Percentiles rank a stretch among this genome's conserved stretches.
phyloP scores from a whole-genome alignment of 2,797 vertebrate genomes.

The Cirrhinus mrigala region DNA sequence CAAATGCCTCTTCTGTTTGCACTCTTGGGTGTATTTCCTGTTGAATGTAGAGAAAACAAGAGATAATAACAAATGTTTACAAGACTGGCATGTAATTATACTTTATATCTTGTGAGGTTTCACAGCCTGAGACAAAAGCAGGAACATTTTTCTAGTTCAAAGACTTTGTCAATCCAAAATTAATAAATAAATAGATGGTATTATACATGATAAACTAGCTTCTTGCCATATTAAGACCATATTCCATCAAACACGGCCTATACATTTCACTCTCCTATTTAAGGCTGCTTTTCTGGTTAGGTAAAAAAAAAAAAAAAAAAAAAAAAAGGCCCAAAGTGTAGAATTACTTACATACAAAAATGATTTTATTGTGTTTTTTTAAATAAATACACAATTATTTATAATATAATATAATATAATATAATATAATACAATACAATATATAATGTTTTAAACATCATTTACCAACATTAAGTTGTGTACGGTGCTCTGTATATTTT shows the following conservation, averaged over 20 bases:
- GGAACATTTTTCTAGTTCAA: neutral
- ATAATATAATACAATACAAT: neutral
- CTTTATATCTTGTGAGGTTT: neutral
- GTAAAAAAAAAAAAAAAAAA: no score
- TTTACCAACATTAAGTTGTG: neutral
- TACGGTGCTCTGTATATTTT: neutral
- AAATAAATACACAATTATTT: neutral
- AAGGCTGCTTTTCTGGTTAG: neutral
- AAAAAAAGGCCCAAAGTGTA: no score
- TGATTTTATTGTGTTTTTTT: neutral
- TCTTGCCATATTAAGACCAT: neutral
- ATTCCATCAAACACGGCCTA: neutral
- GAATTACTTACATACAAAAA: neutral
- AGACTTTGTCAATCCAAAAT: neutral
- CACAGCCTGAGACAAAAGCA: neutral
- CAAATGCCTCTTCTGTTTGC: neutral
- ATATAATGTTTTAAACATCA: neutral
- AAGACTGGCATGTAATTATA: neutral
- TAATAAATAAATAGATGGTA: neutral
- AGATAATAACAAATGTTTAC: constrained; percentile 1
- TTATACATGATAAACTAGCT: neutral
- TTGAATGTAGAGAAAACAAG: neutral
- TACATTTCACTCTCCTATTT: neutral
- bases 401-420: neutral
- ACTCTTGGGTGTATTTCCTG: neutral